These are phyloP conservation scores for Malurus melanocephalus DNA, from an alignment of 2,113 vertebrate species.

Conservation along the genomic window DNA sequence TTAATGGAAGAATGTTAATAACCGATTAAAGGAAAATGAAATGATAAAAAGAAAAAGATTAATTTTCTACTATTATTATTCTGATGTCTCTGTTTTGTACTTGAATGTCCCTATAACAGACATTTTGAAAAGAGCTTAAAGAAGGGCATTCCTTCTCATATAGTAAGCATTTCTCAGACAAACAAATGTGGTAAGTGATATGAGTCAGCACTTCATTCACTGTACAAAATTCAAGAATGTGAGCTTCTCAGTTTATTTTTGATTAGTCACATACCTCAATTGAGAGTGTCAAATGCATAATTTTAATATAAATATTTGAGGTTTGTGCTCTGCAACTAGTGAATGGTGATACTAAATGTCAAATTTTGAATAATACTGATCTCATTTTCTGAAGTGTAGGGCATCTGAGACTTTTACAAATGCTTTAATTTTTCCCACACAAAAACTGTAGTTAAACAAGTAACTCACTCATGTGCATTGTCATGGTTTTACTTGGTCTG, in stretches of 20 bases:
- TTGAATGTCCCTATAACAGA: neutral
- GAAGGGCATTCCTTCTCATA: neutral
- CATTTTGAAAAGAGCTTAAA: neutral
- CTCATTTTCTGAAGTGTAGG: neutral
- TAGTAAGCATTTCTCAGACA: neutral
- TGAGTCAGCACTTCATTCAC: neutral
- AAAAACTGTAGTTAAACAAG: neutral
- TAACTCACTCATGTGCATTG: neutral
- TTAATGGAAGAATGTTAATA: neutral
- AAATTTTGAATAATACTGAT: neutral
- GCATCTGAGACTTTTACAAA: neutral
- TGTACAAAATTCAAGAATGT: neutral
- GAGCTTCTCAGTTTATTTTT: neutral
- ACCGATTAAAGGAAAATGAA: neutral
- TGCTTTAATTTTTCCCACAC: neutral
- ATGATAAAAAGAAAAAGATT: neutral
- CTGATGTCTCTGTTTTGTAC: neutral
- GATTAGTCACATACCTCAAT: neutral
- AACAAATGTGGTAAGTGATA: neutral
- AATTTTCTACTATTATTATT: neutral
- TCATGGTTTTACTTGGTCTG: too few relatives aligned
- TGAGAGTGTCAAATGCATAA: neutral
- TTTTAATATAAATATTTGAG: neutral
- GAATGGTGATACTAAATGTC: neutral
- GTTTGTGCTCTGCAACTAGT: neutral